Evolutionary conservation across 92 coral and sea anemone genomes (phyloP).

Genomic region (Anthopleura xanthogrammica): DNA sequence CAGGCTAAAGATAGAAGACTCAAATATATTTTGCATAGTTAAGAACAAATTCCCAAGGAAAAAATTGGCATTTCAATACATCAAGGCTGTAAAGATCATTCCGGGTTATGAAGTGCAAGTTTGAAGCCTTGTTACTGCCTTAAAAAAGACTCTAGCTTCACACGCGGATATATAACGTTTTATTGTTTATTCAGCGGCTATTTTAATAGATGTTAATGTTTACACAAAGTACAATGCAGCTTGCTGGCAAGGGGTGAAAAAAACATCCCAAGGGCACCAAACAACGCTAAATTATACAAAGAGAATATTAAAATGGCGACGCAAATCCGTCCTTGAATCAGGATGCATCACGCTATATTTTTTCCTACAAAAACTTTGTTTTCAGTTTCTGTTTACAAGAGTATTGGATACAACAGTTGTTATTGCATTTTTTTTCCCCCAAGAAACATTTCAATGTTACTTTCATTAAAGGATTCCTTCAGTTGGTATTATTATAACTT

Average conservation of each 20-base stretch:
- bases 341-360: not conserved
- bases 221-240: not conserved
- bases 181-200: not conserved
- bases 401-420: not conserved
- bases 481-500: too few species aligned
- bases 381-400: not conserved
- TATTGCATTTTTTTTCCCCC: not conserved
- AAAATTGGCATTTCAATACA: too few species aligned
- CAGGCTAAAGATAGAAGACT: too few species aligned
- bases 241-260: conserved; percentile 12
- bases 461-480: not conserved
- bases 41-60: too few species aligned
- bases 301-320: not conserved
- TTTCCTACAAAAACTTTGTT: not conserved
- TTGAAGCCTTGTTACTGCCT: not conserved
- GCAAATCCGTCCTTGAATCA: not conserved
- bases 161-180: conserved; percentile 7
- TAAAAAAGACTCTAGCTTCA: not conserved
- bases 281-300: not conserved
- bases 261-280: conserved; percentile 11
- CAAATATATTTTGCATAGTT: too few species aligned
- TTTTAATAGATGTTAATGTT: conserved; percentile 4
- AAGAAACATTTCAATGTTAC: not conserved
- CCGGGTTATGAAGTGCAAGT: not conserved
- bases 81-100: not conserved